Evolutionary conservation across 2,113 vertebrate species (phyloP).

Genomic region (Crotalus helleri): DNA sequence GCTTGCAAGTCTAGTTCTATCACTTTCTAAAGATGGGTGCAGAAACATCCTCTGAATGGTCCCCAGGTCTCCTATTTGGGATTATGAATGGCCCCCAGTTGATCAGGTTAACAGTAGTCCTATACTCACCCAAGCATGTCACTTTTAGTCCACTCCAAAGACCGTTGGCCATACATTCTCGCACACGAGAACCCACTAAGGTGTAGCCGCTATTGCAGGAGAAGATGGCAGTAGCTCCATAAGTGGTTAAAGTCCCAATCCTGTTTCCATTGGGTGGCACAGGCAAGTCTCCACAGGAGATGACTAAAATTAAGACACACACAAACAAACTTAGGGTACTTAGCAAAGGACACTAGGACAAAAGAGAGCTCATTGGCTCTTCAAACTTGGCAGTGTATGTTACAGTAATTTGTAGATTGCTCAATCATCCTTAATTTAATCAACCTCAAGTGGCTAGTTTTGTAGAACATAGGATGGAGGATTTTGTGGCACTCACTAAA

Average conservation of each 20-base stretch:
- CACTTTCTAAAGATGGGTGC: too few relatives aligned
- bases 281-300: slow-evolving; percentile 92
- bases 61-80: neutral
- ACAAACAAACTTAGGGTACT: neutral
- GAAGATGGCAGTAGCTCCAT: slow-evolving; percentile 94
- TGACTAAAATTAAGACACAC: slow-evolving; percentile 72
- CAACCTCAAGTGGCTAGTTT: neutral
- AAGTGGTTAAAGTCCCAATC: slow-evolving; percentile 88
- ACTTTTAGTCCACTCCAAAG: slow-evolving; percentile 95
- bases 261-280: slow-evolving; percentile 91
- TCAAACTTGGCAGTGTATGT: neutral
- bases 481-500: neutral
- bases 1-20: neutral
- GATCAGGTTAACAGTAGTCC: neutral
- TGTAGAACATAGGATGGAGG: neutral
- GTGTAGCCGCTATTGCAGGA: slow-evolving; percentile 97
- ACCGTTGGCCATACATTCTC: slow-evolving; percentile 96
- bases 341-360: too few relatives aligned
- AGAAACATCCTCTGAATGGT: neutral
- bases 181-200: slow-evolving; percentile 89
- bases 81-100: neutral
- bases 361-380: neutral
- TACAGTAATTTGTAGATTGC: neutral
- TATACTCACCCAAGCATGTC: slow-evolving; percentile 84
- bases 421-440: neutral